A percentile compares a stretch with the other conserved stretches of the same genome.
These are phyloP conservation scores for Patagioenas fasciata DNA, from an alignment of 2,113 vertebrate species.

Conservation along the genomic window DNA sequence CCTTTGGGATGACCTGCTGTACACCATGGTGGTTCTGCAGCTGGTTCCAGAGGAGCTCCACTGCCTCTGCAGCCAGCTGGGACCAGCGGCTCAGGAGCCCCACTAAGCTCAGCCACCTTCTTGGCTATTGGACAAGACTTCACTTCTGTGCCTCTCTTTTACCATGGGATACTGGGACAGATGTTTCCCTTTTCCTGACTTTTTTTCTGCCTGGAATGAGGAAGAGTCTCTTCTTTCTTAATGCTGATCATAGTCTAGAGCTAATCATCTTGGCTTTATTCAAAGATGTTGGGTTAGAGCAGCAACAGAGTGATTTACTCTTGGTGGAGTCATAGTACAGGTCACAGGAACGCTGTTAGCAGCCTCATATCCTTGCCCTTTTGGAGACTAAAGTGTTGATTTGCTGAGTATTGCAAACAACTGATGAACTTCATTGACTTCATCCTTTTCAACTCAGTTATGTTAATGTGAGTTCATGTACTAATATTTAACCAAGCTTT, in stretches of 20 bases:
- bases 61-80: not conserved
- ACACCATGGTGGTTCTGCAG: not conserved
- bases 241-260: not conserved
- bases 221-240: no score
- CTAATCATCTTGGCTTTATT: not conserved
- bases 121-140: not conserved
- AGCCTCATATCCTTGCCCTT: not conserved
- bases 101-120: not conserved
- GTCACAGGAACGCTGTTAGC: not conserved
- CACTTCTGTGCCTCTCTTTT: not conserved
- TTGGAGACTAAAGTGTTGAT: not conserved
- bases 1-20: not conserved
- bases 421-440: not conserved
- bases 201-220: no score
- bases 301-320: not conserved
- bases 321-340: not conserved
- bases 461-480: not conserved
- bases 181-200: no score
- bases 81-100: not conserved
- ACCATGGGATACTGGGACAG: no score
- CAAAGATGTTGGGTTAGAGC: not conserved
- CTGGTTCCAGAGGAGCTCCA: not conserved
- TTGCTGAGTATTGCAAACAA: not conserved
- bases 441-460: not conserved
- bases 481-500: conserved; percentile 8